Base-by-base conservation (phyloP, 2,888 invertebrate genomes). In the Trisateles emortualis region DNA sequence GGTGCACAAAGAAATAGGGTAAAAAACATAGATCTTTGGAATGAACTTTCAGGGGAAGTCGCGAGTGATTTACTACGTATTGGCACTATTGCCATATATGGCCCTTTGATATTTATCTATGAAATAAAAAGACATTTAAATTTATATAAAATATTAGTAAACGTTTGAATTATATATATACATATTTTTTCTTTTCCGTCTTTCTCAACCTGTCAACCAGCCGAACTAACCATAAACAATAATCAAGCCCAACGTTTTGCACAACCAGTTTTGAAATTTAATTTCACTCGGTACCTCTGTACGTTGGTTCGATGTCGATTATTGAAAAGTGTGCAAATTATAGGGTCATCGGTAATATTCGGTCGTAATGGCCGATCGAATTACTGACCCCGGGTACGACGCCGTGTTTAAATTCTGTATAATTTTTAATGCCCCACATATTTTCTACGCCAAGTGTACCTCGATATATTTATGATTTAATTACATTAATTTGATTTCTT, bases 311-410 rank as follows among this genome's bases (percentile, higher is more conserved):
- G 48, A 59, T 67, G 68, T 76, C 83, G 84, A 84, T 84, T 84
- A 85, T 85, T 85, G 83, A 86, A 84, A 83, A 84, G 82, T 82
- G 84, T 82, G 82, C 83, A 86, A 86, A 86, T 86, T 86, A 82
- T 74, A 79, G 79, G 79, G 74, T 77, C 66, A 76, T 75, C 78
- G 75, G 78, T 79, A 71, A 56, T 62, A 79, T 71, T 72, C 69
- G 68, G 68, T 60, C 60, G 73, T 80, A 81, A 83, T 83, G 64
- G 73, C 64, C 71, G 68, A 39, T 58, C 72, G 72, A 68, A 71
- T 68, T 69, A 64, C 68, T 72, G 78, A 80, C 79, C 79, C 71
- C 73, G 69, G 26, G 5, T 26, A 66, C 44, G 69, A 71, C 73
- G 74, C 67, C 72, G 63, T 66, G 77, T 82, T 83, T 78, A 81